phyloP scores from a whole-genome alignment of 2,113 vertebrate genomes.

The Takifugu flavidus region DNA sequence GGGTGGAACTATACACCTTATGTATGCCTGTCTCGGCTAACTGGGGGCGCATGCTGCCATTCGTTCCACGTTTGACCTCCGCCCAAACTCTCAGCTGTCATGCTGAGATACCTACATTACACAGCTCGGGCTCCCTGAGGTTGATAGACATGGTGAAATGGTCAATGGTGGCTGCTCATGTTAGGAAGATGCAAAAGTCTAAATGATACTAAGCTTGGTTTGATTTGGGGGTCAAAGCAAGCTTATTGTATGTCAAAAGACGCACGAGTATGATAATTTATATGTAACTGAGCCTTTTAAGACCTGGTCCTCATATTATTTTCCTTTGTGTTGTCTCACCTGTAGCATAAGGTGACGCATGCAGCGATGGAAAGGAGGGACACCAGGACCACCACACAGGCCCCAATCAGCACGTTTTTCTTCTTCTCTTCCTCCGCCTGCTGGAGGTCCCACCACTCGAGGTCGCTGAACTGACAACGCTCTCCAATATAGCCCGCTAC shows the following conservation, averaged over 20 bases:
- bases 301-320: not conserved
- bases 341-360: constrained; percentile 74
- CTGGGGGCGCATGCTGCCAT: constrained; percentile 38
- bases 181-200: not conserved
- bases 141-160: constrained; percentile 55
- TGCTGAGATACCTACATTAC: constrained; percentile 46
- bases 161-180: constrained; percentile 18
- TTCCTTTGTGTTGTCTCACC: constrained; percentile 65
- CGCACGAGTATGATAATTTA: too few species aligned
- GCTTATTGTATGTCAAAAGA: too few species aligned
- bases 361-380: constrained; percentile 74
- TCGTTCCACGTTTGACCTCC: constrained; percentile 46
- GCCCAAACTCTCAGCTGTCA: constrained; percentile 24
- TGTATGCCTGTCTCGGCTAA: constrained; percentile 26
- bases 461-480: constrained; percentile 86
- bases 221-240: too few species aligned
- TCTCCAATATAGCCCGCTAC: constrained; percentile 82
- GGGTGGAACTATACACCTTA: constrained; percentile 10
- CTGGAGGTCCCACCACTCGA: constrained; percentile 88
- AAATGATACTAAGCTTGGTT: too few species aligned
- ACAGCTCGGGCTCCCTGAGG: constrained; percentile 36
- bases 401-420: constrained; percentile 64
- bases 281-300: not conserved
- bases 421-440: constrained; percentile 69
- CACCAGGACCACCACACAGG: constrained; percentile 60